Evolutionary conservation across 2,113 vertebrate species (phyloP), one percentile per base, ranked within the genome.

Genomic region (Chinchilla lanigera): DNA sequence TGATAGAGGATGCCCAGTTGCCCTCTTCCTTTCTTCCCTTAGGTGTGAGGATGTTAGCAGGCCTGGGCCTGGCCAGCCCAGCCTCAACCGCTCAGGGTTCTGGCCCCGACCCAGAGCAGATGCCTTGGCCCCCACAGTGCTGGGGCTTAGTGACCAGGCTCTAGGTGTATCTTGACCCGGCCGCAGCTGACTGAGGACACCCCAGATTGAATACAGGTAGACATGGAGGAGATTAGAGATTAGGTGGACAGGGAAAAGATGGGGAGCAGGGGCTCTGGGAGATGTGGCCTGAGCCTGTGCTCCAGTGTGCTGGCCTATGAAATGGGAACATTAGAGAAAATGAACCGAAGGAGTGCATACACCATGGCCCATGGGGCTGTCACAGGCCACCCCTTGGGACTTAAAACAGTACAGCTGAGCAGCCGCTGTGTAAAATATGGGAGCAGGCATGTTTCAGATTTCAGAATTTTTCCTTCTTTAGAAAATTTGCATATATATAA

Each of bases 341-440:
- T 0, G 8, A 81, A 38, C 16, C 10, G 77, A 54, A 17, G 10
- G 3, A 28, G 35, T 35, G 14, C 2, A 2, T 7, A 5, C 0
- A 0, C 28, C 2, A 1, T 50, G 75, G 44, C 44, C 47, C 7
- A 1, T 8, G 2, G 60, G 35, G 44, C 38, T 2, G 3, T 33
- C 22, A 56, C 38, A 44, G n/a, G 2, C 47, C 19, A 16, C 22
- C 17, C 24, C n/a, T 26, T 10, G 58, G 85, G 22, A 19, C 8
- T 71, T 52, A 14, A 33, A 38, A 19, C 47, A 67, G 11, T 12
- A 16, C 82, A 7, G 3, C 16, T 13, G 17, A 52, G 22, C 56
- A n/a, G 56, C 93, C 19, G 24, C 71, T 24, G 58, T 71, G 75
- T 44, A 33, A 80, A 71, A 73, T 73, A 41, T 50, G 41, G 22